Percentiles rank a stretch among this genome's conserved stretches.
phyloP scores from a whole-genome alignment of 1,140 invertebrate species.

The Scaptomyza graminum region DNA sequence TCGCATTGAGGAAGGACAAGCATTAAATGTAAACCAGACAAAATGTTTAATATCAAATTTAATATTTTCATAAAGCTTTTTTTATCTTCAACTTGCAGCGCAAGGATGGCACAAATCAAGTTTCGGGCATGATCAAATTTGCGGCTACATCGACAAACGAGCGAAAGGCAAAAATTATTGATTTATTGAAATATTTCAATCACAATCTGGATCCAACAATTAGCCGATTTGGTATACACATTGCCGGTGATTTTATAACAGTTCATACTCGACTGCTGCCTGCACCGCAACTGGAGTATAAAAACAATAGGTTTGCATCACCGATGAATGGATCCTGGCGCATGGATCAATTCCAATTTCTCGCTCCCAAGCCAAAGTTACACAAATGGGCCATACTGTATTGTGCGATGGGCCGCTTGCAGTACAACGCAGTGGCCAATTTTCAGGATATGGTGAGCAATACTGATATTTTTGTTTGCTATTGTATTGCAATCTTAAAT shows the following conservation, averaged over 20 bases:
- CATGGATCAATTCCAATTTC: constrained; percentile 42
- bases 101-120: constrained; percentile 85
- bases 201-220: constrained; percentile 85
- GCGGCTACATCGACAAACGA: constrained; percentile 87
- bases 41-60: not conserved
- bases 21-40: constrained; percentile 73
- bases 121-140: constrained; percentile 87
- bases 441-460: constrained; percentile 33
- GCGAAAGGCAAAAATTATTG: constrained; percentile 87
- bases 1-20: constrained; percentile 86
- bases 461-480: not conserved
- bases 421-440: constrained; percentile 11
- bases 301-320: constrained; percentile 22
- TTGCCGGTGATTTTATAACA: constrained; percentile 85
- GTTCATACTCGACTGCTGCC: constrained; percentile 86
- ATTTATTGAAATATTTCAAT: constrained; percentile 84
- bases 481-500: not conserved
- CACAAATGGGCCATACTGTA: constrained; percentile 74
- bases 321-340: constrained; percentile 65
- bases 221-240: constrained; percentile 86
- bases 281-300: constrained; percentile 85
- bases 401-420: constrained; percentile 1
- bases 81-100: constrained; percentile 56
- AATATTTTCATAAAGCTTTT: too few species aligned
- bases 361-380: constrained; percentile 29